Evolutionary conservation across 2,888 invertebrate species (phyloP).

Genomic region (Drosophila borealis): DNA sequence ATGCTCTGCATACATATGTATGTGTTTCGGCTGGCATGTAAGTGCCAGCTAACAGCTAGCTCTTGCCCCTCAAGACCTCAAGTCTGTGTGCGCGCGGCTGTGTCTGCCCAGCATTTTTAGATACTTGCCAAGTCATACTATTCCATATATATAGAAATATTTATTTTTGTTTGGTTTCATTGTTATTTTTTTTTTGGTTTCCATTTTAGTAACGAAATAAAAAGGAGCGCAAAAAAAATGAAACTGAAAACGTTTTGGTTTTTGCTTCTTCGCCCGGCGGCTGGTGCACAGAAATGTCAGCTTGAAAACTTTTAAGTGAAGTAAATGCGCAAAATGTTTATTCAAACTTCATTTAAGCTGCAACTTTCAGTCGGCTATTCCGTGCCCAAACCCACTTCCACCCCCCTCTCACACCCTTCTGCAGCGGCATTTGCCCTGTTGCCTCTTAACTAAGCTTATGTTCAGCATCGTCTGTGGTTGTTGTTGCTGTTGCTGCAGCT

Average conservation of each 20-base stretch:
- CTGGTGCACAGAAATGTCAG: conserved; percentile 65
- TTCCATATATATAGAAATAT: conserved; percentile 37
- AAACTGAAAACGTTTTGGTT: conserved; percentile 56
- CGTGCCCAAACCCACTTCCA: neutral
- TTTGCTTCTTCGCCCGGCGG: conserved; percentile 45
- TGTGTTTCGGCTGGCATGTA: conserved; percentile 60
- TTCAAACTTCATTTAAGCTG: conserved; percentile 79
- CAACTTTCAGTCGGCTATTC: conserved; percentile 52
- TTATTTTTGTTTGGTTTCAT: conserved; percentile 1
- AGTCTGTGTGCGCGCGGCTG: conserved; percentile 12
- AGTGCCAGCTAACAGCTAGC: conserved; percentile 42
- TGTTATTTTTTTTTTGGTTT: conserved; percentile 19
- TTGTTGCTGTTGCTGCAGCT: conserved; percentile 18
- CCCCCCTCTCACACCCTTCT: neutral
- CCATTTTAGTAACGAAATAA: conserved; percentile 56
- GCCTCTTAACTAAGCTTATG: conserved; percentile 75
- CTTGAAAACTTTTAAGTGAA: conserved; percentile 76
- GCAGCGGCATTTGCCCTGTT: conserved; percentile 28
- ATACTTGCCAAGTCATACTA: conserved; percentile 72
- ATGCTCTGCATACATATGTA: conserved; percentile 48
- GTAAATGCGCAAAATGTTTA: conserved; percentile 81
- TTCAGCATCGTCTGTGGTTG: conserved; percentile 54
- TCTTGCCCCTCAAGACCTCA: conserved; percentile 16
- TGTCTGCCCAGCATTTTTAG: conserved; percentile 64
- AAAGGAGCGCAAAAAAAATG: conserved; percentile 20